Conservation (phyloP, 2,113 vertebrate genomes). For the Salvelinus fontinalis region DNA sequence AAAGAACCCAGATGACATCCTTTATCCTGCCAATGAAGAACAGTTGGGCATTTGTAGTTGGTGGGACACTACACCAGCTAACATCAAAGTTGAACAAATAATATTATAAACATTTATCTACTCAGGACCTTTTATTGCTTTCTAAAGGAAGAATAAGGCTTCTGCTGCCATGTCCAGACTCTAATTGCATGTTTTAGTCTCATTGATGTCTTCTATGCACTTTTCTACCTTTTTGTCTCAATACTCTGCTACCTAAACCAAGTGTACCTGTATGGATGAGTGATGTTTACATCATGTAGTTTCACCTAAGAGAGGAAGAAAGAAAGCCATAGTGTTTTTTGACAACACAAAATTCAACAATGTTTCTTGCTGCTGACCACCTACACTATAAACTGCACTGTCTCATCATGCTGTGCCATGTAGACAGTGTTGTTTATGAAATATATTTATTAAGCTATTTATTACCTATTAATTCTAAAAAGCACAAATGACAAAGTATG, state of each 20-base stretch:
- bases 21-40: background rate
- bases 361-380: no score
- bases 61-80: background rate
- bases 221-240: background rate
- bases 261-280: no score
- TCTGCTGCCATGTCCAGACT: background rate
- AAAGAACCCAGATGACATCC: background rate
- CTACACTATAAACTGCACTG: background rate
- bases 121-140: background rate
- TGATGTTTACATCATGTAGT: no score
- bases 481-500: background rate
- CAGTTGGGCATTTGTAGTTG: background rate
- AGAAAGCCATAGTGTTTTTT: no score
- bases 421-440: background rate
- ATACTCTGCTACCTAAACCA: background rate
- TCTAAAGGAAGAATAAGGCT: background rate
- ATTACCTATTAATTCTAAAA: background rate
- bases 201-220: background rate
- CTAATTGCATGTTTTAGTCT: background rate
- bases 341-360: no score
- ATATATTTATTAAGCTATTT: background rate
- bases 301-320: no score
- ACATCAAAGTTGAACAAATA: background rate
- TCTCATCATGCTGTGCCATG: background rate
- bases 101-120: background rate